Evolutionary conservation across 92 coral and sea anemone genomes (phyloP), one percentile per base, ranked within the genome.

Genomic region (Pocillopora meandrina): DNA sequence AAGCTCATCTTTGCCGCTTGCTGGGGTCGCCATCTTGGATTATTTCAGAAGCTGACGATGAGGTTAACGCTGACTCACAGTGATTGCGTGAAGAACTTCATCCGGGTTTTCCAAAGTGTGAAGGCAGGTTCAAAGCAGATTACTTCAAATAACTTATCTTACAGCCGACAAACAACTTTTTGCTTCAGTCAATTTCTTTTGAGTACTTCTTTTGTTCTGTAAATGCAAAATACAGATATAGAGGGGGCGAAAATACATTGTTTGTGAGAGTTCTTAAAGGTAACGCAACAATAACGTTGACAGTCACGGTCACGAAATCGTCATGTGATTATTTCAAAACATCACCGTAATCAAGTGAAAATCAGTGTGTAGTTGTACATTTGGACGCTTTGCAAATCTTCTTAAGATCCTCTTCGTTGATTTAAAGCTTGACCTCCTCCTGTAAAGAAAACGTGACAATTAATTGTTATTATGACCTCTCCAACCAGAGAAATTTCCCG

Each of bases 1-100:
- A 16, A 86, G 78, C 78, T 93, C 96, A 82, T 91, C 86, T 75
- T 88, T 82, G 47, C 77, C 84, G 89, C 79, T 75, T 42, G 52
- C 52, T 42, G 52, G 52, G 86, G 81, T 87, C 89, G 96, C 96
- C 96, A 93, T 93, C 65, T 88, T 93, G 95, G 63, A 84, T 71
- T 42, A 77, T 74, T 65, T 68, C 61, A 33, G 20, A 75, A 60
- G 65, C 87, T 81, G 92, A 86, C 73, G 42, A 61, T 15, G 17
- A 26, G 34, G 10, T 79, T 6, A 34, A 75, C 84, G 95, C 95
- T 92, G 95, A 71, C 91, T 84, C 61, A 75, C 76, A 16, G 42
- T 81, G 86, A 83, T 57, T 72, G 86, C 80, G 85, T 86, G 89
- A 86, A 79, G 52, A 19, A 17, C 49, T 35, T 66, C 42, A 59